These are phyloP conservation scores for Entomobrya multifasciata DNA, from an alignment of 2,888 invertebrate genomes.

Conservation along the genomic window DNA sequence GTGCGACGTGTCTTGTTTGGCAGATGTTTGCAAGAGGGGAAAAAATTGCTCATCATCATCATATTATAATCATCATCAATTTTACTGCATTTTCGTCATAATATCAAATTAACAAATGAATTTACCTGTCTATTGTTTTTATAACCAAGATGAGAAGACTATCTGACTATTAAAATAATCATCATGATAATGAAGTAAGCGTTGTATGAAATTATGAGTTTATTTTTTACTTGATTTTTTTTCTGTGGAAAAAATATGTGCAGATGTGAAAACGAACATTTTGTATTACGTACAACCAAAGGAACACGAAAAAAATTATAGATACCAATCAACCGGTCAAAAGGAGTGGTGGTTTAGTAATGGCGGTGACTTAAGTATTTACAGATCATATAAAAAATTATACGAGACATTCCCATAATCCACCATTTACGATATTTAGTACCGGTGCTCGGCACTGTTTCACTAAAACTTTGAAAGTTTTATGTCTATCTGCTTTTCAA, in stretches of 20 bases:
- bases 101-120: constrained; percentile 65
- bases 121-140: constrained; percentile 28
- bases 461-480: no score
- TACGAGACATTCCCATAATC: constrained; percentile 55
- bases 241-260: neutral
- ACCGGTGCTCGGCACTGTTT: neutral
- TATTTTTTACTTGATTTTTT: constrained; percentile 17
- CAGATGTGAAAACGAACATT: neutral
- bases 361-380: neutral
- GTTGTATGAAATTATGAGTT: constrained; percentile 30
- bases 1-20: constrained; percentile 58
- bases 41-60: constrained; percentile 43
- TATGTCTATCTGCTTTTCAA: neutral
- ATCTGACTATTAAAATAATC: constrained; percentile 16
- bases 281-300: neutral
- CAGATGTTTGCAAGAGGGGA: constrained; percentile 35
- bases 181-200: constrained; percentile 16
- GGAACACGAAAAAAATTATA: neutral
- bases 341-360: constrained; percentile 47
- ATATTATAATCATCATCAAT: neutral
- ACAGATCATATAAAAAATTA: constrained; percentile 14
- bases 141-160: constrained; percentile 25
- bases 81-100: neutral
- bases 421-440: constrained; percentile 19
- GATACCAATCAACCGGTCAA: constrained; percentile 51